phyloP scores from a whole-genome alignment of 2,113 vertebrate species.

The Nannobrachium achirus region DNA sequence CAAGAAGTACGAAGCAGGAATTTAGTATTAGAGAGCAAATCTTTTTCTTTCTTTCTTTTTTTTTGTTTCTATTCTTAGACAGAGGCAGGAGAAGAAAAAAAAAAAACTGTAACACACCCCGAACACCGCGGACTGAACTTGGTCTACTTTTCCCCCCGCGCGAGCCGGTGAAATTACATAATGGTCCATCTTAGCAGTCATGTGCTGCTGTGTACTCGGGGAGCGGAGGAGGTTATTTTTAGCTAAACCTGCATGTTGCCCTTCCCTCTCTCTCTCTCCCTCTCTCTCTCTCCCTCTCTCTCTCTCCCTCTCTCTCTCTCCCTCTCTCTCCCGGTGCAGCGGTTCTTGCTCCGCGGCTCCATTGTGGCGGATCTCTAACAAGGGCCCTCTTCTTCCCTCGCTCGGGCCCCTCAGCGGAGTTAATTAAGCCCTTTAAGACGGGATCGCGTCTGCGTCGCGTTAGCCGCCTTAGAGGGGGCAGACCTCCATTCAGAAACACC shows the following conservation, averaged over 20 bases:
- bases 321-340: no score
- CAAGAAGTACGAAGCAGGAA: constrained; percentile 12
- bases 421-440: no score
- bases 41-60: not conserved
- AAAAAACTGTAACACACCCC: no score
- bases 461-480: no score
- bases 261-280: constrained; percentile 68
- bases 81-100: not conserved
- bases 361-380: constrained; percentile 79
- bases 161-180: constrained; percentile 65
- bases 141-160: constrained; percentile 63
- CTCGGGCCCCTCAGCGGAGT: constrained; percentile 79
- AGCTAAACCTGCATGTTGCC: constrained; percentile 70
- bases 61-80: not conserved
- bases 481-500: no score
- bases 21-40: constrained; percentile 8
- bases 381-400: constrained; percentile 77
- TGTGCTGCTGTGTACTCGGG: constrained; percentile 48
- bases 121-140: constrained; percentile 27
- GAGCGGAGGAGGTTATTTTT: constrained; percentile 66
- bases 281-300: no score
- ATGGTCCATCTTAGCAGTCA: constrained; percentile 63
- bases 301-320: no score
- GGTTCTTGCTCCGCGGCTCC: constrained; percentile 67
- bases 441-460: no score